Conservation (phyloP, 2,888 invertebrate genomes). For the Bembecia ichneumoniformis region DNA sequence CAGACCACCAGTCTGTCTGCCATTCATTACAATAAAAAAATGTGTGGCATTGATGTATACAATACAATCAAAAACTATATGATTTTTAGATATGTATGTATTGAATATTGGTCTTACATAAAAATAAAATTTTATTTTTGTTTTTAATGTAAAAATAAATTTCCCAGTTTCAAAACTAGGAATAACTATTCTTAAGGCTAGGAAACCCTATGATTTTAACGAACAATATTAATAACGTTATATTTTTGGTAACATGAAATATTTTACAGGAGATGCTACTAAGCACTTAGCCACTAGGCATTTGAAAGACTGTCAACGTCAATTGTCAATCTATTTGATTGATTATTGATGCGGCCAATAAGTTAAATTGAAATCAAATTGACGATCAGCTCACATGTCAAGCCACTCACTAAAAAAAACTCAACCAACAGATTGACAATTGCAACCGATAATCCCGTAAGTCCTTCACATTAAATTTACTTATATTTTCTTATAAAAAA, state of each 20-base stretch:
- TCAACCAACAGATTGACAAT: no score
- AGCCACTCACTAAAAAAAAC: no score
- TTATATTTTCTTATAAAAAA: no score
- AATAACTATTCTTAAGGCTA: slow-evolving; percentile 65
- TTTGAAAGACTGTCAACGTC: neutral
- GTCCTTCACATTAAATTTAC: no score
- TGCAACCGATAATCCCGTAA: no score
- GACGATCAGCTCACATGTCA: no score
- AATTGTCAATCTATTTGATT: no score
- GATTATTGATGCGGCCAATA: no score
- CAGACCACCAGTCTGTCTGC: no score
- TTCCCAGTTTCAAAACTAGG: slow-evolving; percentile 47
- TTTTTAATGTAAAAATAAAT: slow-evolving; percentile 67
- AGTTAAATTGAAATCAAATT: no score
- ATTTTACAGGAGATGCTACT: slow-evolving; percentile 31
- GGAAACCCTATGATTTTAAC: slow-evolving; percentile 54
- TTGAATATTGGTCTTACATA: slow-evolving; percentile 68
- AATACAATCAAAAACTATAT: slow-evolving; percentile 5
- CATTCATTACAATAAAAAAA: no score
- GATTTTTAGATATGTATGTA: slow-evolving; percentile 65
- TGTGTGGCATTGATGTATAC: no score
- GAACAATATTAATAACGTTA: slow-evolving; percentile 52
- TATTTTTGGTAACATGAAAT: slow-evolving; percentile 65
- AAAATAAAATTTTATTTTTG: slow-evolving; percentile 63
- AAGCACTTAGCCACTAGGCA: neutral